Evolutionary conservation across 2,888 invertebrate genomes (phyloP), one percentile per base, ranked within the genome.

Genomic region (Allophyes oxyacanthae): DNA sequence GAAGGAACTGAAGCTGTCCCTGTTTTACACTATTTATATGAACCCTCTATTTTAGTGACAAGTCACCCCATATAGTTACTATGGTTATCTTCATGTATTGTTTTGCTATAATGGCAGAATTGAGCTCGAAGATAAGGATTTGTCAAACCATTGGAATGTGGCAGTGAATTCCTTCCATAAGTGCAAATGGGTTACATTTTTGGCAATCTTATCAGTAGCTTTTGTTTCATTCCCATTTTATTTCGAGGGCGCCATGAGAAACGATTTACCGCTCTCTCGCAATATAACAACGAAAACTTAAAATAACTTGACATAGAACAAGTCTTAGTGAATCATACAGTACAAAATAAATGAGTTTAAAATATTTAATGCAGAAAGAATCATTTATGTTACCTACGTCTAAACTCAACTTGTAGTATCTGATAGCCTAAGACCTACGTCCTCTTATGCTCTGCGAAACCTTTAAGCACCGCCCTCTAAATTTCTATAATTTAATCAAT

Each of bases 131-230:
- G 83, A 85, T 83, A 89, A 83, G 76, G 72, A 76, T 83, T 86
- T 70, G 88, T 91, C 88, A 90, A 87, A 83, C 45, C 75, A 63
- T 85, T 65, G 90, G 91, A 89, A 92, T 90, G 78, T 65, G 13
- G 46, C 44, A 7, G 7, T 32, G 10, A 40, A 52, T 53, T 40
- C 32, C 13, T 40, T 6, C 43, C 36, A 46, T 43, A 51, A 46
- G 32, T 11, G 28, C 15, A 28, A 60, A 43, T 53, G 43, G 34
- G 43, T 37, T 2, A 36, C 15, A 59, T 46, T 45, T 57, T 67
- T 64, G 30, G 15, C 42, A 50, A 46, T 28, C 32, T 52, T 51
- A 49, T 32, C 34, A 11, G 13, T 37, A 10, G 9, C 11, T 48
- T 55, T 60, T 52, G 28, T 50, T 56, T 11, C 2, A 8, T 10